Percentiles rank a stretch among this genome's conserved stretches.
Evolutionary conservation across 2,888 invertebrate genomes (phyloP).

Genomic region (Synanthedon myopaeformis): DNA sequence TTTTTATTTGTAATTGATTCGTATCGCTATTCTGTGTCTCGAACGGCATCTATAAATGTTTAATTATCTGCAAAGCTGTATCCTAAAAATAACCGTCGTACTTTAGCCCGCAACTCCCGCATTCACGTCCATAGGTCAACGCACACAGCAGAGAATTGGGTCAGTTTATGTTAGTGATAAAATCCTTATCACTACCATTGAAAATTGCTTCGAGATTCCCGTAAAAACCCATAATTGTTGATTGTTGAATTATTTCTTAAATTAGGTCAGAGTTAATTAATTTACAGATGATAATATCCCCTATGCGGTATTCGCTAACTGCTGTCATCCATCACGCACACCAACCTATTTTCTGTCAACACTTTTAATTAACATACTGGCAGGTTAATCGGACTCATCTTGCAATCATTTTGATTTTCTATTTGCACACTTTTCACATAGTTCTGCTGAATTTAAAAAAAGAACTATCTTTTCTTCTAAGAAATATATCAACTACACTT

Average conservation of each 20-base stretch:
- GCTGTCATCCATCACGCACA: conserved; percentile 27
- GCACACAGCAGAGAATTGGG: conserved; percentile 61
- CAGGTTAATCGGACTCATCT: conserved; percentile 21
- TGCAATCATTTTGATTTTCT: conserved; percentile 27
- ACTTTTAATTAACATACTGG: conserved; percentile 31
- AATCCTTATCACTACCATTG: conserved; percentile 16
- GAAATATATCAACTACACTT: conserved; percentile 44
- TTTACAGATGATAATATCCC: conserved; percentile 20
- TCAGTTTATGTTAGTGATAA: conserved; percentile 48
- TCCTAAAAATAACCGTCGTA: conserved; percentile 65
- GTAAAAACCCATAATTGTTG: conserved; percentile 17
- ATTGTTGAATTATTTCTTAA: conserved; percentile 14
- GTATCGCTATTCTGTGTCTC: conserved; percentile 31
- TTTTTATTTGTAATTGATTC: conserved; percentile 23
- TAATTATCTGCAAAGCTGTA: conserved; percentile 67
- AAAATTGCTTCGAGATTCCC: conserved; percentile 12
- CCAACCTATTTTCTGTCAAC: conserved; percentile 32
- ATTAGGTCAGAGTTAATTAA: conserved; percentile 24
- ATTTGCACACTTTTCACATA: conserved; percentile 27
- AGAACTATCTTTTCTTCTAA: conserved; percentile 37
- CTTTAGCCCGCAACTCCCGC: conserved; percentile 64
- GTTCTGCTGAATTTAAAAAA: conserved; percentile 38
- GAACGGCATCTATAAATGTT: conserved; percentile 61
- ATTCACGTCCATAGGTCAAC: conserved; percentile 64
- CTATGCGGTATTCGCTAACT: conserved; percentile 49